These are phyloP conservation scores for Notiomystis cincta DNA, from an alignment of 2,113 vertebrate genomes.

Conservation along the genomic window DNA sequence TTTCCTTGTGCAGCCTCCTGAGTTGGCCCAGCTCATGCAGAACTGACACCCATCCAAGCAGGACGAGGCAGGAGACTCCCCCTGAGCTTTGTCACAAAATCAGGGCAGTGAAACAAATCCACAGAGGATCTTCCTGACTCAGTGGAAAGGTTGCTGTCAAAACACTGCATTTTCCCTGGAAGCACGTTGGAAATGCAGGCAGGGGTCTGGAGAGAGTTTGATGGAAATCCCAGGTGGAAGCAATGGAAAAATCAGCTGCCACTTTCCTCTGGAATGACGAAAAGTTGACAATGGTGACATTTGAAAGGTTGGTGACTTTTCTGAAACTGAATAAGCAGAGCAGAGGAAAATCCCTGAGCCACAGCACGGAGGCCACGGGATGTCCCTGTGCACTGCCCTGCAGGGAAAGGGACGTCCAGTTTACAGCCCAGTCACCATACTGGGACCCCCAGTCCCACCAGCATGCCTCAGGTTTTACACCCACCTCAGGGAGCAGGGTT, in stretches of 20 bases:
- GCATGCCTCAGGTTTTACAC: too few species aligned
- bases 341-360: neutral
- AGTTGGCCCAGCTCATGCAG: neutral
- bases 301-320: neutral
- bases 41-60: conserved; percentile 1
- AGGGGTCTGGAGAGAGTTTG: neutral
- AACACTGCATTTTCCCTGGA: neutral
- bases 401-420: neutral
- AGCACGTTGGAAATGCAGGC: neutral
- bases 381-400: neutral
- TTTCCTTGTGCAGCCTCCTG: neutral
- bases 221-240: neutral
- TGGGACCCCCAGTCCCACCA: neutral
- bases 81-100: neutral
- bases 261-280: neutral
- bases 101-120: neutral
- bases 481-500: neutral
- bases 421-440: neutral
- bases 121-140: neutral
- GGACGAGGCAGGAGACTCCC: neutral
- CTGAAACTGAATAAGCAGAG: neutral
- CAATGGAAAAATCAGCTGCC: neutral
- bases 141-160: neutral
- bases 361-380: accelerated
- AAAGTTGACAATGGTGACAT: accelerated